A percentile compares a stretch with the other conserved stretches of the same genome.
These are phyloP conservation scores for Empidonax alnorum DNA, from an alignment of 2,113 vertebrate genomes.

Conservation along the genomic window DNA sequence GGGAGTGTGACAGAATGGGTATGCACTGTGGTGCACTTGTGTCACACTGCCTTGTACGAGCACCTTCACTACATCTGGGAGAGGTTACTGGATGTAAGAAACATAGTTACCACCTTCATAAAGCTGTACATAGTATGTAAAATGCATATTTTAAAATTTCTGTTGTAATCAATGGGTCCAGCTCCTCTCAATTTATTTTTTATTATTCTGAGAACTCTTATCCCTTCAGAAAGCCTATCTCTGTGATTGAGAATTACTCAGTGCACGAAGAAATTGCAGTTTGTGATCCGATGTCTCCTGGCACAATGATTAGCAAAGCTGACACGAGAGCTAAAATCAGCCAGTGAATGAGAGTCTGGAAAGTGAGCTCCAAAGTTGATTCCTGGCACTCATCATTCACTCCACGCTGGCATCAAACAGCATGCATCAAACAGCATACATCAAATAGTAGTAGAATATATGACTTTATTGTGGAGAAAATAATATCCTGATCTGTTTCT, in stretches of 20 bases:
- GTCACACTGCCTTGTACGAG: neutral
- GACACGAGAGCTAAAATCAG: neutral
- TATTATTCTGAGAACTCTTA: neutral
- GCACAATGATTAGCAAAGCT: neutral
- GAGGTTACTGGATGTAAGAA: neutral
- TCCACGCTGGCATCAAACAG: neutral
- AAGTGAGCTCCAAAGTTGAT: neutral
- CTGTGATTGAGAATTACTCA: neutral
- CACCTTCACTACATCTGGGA: neutral
- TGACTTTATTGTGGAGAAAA: neutral
- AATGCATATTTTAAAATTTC: neutral
- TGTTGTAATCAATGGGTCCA: neutral
- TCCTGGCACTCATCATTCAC: neutral
- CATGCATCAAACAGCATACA: fast-evolving
- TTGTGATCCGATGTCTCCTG: neutral
- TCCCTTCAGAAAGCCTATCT: neutral
- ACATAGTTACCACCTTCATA: neutral
- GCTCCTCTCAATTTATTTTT: neutral
- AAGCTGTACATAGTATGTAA: neutral
- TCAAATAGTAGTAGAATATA: neutral
- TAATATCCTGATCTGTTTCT: neutral
- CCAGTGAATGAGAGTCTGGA: neutral
- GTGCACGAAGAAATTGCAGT: neutral
- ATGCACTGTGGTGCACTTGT: neutral
- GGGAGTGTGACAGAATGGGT: neutral